Base-by-base conservation (phyloP, 2,888 invertebrate species). In the Amphimallon solstitiale region DNA sequence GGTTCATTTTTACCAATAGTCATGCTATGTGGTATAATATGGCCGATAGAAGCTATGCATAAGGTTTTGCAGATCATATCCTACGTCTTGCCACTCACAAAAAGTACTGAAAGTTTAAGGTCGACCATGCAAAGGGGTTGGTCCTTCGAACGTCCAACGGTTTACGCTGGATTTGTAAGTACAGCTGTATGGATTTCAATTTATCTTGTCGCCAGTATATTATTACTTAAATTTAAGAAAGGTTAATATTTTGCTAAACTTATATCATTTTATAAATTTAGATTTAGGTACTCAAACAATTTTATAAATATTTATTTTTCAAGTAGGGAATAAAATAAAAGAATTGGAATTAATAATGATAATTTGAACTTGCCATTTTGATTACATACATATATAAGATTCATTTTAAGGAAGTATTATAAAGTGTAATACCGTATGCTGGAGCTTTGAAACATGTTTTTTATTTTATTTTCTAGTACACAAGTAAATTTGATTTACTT, bases 1-100 rank as follows among this genome's bases (percentile, higher is more conserved):
- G 94, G 94, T 0, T 93, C 93, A 0, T 94, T 94, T 81, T 80
- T 94, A 67, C 94, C 94, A 1, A 92, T 94, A 80, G 90, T 94
- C 15, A 87, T 94, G 88, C 82, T 94, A 3, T 94, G 94, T 73
- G 94, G 94, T 54, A 94, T 97, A 68, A 92, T 97, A 73, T 97
- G 97, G 97, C 97, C 97, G 0, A 86, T 95, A 68, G 94, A 97
- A 85, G 95, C 92, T 40, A 97, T 97, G 93, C 94, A 94, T 77
- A 82, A 86, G 0, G 75, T 89, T 43, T 84, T 95, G 10, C 73
- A 73, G 49, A 14, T 63, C 12, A 66, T 94, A 45, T 91, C 93
- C 72, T 89, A 86, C 73, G 83, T 92, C 45, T 85, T 97, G 15
- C 97, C 97, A 0, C 84, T 96, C 14, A 97, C 97, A 0, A 90